Evolutionary conservation across 2,113 vertebrate genomes (phyloP).

Genomic region (Corythaixoides concolor): DNA sequence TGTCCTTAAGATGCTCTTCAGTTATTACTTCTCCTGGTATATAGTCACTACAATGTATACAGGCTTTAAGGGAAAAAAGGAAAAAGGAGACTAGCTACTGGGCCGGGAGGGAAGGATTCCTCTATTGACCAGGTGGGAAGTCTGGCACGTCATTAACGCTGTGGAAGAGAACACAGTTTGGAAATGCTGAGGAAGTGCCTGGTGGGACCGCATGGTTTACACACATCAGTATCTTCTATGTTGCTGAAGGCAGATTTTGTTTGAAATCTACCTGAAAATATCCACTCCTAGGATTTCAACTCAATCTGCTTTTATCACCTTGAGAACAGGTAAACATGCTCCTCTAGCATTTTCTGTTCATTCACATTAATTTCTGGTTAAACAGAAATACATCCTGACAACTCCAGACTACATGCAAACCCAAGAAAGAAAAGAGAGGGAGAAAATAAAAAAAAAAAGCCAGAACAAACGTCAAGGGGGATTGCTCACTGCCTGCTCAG

Average conservation of each 20-base stretch:
- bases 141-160: neutral
- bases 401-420: neutral
- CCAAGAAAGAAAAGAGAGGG: rapidly evolving
- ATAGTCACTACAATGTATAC: neutral
- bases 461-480: neutral
- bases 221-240: neutral
- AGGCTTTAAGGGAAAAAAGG: neutral
- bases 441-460: neutral
- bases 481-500: conserved; percentile 27
- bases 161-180: neutral
- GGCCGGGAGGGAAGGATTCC: neutral
- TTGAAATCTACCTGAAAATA: conserved; percentile 25
- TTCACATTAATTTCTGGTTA: neutral
- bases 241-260: neutral
- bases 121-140: neutral
- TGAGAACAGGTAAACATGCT: conserved; percentile 22
- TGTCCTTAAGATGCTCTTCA: neutral
- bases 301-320: conserved; percentile 35
- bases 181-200: neutral
- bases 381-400: conserved; percentile 1
- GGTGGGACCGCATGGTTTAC: neutral
- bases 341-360: neutral
- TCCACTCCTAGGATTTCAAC: neutral
- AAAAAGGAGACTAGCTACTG: neutral
- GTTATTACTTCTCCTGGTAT: neutral